phyloP scores from a whole-genome alignment of 2,888 invertebrate species.

The Xestia xanthographa region DNA sequence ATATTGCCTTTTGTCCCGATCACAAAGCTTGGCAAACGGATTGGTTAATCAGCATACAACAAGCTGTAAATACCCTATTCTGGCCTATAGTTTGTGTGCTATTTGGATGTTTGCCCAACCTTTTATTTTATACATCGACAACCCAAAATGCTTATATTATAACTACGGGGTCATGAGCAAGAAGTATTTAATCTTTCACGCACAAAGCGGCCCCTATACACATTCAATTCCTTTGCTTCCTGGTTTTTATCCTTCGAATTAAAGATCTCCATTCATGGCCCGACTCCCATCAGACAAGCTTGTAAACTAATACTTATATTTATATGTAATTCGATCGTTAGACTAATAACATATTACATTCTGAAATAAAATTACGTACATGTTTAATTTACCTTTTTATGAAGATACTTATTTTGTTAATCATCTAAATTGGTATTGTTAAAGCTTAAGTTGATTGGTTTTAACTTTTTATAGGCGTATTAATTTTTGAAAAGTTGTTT shows the following conservation, averaged over 20 bases:
- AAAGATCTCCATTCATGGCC: conserved; percentile 60
- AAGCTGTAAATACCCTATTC: conserved; percentile 22
- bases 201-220: conserved; percentile 52
- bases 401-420: conserved; percentile 47
- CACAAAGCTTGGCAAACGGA: conserved; percentile 47
- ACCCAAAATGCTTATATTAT: not conserved
- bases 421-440: conserved; percentile 63
- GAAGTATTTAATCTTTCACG: conserved; percentile 31
- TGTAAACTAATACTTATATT: conserved; percentile 55
- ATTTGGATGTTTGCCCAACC: conserved; percentile 38
- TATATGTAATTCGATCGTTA: conserved; percentile 59
- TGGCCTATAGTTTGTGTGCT: not conserved
- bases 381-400: conserved; percentile 47
- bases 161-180: not conserved
- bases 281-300: conserved; percentile 28
- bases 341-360: conserved; percentile 54
- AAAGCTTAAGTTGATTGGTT: conserved; percentile 48
- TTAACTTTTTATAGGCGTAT: conserved; percentile 48
- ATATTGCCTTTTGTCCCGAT: conserved; percentile 26
- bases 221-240: conserved; percentile 53
- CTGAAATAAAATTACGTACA: conserved; percentile 43
- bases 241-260: conserved; percentile 61
- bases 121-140: conserved; percentile 14
- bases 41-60: conserved; percentile 31
- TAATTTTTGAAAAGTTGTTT: conserved; percentile 30